phyloP scores from a whole-genome alignment of 2,113 vertebrate species.

The Toxotes jaculatrix region DNA sequence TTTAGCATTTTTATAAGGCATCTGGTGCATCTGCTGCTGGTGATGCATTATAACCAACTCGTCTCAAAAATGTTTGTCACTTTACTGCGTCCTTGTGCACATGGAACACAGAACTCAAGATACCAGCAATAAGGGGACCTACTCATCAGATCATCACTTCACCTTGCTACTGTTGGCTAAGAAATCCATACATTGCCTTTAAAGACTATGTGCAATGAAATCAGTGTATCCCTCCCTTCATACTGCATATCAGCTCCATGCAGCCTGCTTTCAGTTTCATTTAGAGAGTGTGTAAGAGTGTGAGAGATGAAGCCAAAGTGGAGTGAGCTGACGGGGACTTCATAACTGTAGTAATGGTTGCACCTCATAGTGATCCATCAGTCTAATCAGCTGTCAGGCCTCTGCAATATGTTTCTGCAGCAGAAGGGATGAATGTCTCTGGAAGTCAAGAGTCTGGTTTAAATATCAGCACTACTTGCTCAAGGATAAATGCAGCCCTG shows the following conservation, averaged over 20 bases:
- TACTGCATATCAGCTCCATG: constrained; percentile 26
- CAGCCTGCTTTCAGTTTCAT: constrained; percentile 40
- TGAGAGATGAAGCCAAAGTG: constrained; percentile 46
- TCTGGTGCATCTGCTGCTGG: too few relatives aligned
- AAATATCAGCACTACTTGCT: constrained; percentile 60
- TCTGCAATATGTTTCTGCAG: constrained; percentile 49
- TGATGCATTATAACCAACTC: background rate
- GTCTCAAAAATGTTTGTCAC: background rate
- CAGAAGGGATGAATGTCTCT: constrained; percentile 30
- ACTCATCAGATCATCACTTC: constrained; percentile 1
- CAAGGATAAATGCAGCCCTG: constrained; percentile 69
- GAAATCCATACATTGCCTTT: constrained; percentile 24
- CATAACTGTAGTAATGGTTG: constrained; percentile 58
- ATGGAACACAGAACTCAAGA: background rate
- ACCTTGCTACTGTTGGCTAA: constrained; percentile 12
- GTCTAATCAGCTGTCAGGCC: constrained; percentile 67
- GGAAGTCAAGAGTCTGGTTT: constrained; percentile 58
- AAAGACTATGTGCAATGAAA: constrained; percentile 14
- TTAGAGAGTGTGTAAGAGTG: constrained; percentile 27
- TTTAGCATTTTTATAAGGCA: background rate
- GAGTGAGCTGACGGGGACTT: constrained; percentile 54
- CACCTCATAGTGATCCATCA: constrained; percentile 65
- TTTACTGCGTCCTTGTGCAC: background rate
- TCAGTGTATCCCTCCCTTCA: constrained; percentile 26
- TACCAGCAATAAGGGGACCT: background rate